phyloP scores from a whole-genome alignment of 2,888 invertebrate genomes.

The Hirtodrosophila duncani region DNA sequence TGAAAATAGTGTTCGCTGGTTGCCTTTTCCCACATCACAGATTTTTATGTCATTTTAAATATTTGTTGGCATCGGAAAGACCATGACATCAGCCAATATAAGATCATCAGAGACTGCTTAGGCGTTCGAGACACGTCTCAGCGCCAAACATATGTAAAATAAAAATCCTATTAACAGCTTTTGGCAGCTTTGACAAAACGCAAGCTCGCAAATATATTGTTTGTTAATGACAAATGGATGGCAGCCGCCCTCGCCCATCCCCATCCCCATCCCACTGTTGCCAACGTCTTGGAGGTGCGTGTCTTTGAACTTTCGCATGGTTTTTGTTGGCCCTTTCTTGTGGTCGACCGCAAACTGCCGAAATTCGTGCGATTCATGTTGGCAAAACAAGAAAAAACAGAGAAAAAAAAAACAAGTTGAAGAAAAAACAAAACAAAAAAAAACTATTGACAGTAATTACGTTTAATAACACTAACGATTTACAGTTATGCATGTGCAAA shows the following conservation, averaged over 20 bases:
- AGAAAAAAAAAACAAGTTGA: slow-evolving; percentile 25
- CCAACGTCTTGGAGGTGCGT: slow-evolving; percentile 5
- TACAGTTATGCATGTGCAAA: slow-evolving; percentile 54
- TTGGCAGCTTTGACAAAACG: slow-evolving; percentile 23
- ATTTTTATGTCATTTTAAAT: slow-evolving; percentile 26
- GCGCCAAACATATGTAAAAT: slow-evolving; percentile 56
- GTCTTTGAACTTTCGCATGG: slow-evolving; percentile 62
- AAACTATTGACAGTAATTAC: slow-evolving; percentile 63
- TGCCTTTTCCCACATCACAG: slow-evolving; percentile 20
- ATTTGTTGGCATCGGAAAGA: slow-evolving; percentile 6
- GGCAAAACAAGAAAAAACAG: slow-evolving; percentile 6
- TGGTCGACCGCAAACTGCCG: slow-evolving; percentile 11
- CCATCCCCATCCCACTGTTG: neutral
- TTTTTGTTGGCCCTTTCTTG: slow-evolving; percentile 23
- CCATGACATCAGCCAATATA: slow-evolving; percentile 22
- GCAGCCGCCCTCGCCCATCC: neutral
- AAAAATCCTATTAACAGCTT: slow-evolving; percentile 68
- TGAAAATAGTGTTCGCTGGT: too few relatives aligned
- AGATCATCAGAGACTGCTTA: slow-evolving; percentile 50
- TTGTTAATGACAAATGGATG: slow-evolving; percentile 53
- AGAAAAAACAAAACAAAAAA: neutral
- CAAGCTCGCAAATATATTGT: slow-evolving; percentile 20
- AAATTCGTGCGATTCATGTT: slow-evolving; percentile 63
- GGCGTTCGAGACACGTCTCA: slow-evolving; percentile 33
- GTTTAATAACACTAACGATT: slow-evolving; percentile 55